A percentile compares a stretch with the other conserved stretches of the same genome.
These are phyloP conservation scores for Chiloscyllium plagiosum DNA, from an alignment of 2,113 vertebrate species.

Conservation along the genomic window DNA sequence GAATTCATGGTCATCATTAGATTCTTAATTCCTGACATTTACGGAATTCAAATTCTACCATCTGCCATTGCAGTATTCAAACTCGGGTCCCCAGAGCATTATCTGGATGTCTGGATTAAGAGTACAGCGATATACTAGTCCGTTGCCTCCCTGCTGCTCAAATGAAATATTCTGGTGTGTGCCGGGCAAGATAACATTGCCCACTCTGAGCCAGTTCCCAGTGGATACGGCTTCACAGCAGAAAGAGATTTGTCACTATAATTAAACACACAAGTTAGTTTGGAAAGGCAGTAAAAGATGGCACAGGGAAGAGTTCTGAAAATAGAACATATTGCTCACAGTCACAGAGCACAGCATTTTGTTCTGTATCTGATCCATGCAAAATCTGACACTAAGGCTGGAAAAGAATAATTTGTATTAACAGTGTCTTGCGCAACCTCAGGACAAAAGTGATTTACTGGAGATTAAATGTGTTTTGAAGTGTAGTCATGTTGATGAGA, in stretches of 20 bases:
- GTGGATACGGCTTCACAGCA: not conserved
- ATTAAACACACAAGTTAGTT: not conserved
- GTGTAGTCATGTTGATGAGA: not conserved
- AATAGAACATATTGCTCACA: not conserved
- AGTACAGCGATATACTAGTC: no score
- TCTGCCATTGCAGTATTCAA: no score
- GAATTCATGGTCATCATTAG: no score
- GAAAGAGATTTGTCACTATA: not conserved
- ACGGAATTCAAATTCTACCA: no score
- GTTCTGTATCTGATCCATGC: not conserved
- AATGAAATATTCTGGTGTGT: not conserved
- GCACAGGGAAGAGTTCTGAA: not conserved
- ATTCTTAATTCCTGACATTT: no score
- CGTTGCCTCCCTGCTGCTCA: not conserved
- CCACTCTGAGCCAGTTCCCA: not conserved
- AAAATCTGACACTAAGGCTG: not conserved
- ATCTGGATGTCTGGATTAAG: no score
- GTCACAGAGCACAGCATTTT: not conserved
- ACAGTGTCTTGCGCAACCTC: not conserved
- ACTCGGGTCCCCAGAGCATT: no score
- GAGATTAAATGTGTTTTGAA: not conserved
- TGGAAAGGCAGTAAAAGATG: not conserved
- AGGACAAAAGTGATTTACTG: not conserved
- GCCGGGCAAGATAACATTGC: not conserved
- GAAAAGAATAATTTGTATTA: not conserved